Percentiles rank a stretch among this genome's conserved stretches.
Conservation (phyloP, 2,113 vertebrate species). For the Rafetus swinhoei region DNA sequence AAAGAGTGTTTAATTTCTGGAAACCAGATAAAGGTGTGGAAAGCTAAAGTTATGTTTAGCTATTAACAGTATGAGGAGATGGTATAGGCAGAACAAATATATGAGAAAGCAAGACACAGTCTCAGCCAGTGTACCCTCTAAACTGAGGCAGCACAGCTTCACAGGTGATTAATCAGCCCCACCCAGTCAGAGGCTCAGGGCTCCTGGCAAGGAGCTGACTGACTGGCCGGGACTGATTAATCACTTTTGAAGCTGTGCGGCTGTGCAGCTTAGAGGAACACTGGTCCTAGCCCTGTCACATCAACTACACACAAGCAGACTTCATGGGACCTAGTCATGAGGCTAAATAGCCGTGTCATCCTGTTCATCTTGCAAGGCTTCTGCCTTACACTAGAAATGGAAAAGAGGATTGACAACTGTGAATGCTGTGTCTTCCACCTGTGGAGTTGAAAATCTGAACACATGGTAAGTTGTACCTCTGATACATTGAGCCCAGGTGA, state of each 20-base stretch:
- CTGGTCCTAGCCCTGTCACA: background rate
- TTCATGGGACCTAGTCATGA: background rate
- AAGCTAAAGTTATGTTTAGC: background rate
- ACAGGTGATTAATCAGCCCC: no score
- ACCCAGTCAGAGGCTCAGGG: no score
- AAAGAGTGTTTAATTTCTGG: background rate
- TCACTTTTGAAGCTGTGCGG: no score
- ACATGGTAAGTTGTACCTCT: background rate
- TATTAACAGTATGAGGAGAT: background rate
- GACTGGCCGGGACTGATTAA: no score
- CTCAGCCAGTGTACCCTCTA: no score
- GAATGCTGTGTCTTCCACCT: background rate
- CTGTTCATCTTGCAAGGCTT: background rate
- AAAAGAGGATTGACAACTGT: background rate
- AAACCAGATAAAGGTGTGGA: background rate
- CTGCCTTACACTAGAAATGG: background rate
- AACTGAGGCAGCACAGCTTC: no score
- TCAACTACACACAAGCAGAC: background rate
- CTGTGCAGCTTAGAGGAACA: no score
- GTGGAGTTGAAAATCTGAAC: background rate
- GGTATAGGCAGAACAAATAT: background rate
- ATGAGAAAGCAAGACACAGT: background rate
- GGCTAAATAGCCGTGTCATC: background rate
- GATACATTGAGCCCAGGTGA: background rate
- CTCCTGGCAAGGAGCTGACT: no score